Conservation (phyloP, 2,888 invertebrate species). For the Auanema sp. region DNA sequence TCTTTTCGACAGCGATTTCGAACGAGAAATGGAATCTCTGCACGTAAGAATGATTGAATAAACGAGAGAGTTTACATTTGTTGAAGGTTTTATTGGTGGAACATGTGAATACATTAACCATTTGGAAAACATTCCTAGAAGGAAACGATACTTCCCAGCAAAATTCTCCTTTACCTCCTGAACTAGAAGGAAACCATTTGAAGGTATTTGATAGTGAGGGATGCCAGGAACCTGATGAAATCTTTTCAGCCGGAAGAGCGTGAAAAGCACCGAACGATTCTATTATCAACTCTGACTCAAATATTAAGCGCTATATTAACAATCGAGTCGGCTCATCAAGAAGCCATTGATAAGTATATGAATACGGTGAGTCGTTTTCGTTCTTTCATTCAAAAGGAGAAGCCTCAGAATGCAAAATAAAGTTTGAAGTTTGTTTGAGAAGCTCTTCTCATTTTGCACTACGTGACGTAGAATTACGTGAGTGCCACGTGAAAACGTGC, state of each 20-base stretch:
- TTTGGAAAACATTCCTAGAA: conserved; percentile 48
- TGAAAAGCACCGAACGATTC: conserved; percentile 24
- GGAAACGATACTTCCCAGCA: conserved; percentile 14
- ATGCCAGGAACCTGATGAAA: background rate
- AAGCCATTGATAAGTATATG: conserved; percentile 16
- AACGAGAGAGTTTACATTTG: background rate
- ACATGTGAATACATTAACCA: conserved; percentile 47
- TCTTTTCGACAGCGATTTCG: conserved; percentile 28
- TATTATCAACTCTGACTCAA: conserved; percentile 29
- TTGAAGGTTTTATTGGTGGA: conserved; percentile 34
- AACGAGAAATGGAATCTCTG: conserved; percentile 36
- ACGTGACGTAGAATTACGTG: too few relatives aligned
- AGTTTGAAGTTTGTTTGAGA: too few relatives aligned
- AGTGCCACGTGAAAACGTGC: too few relatives aligned
- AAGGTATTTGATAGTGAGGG: background rate
- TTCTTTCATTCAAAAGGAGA: background rate
- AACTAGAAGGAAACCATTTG: conserved; percentile 14
- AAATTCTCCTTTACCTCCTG: conserved; percentile 22
- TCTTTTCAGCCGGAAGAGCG: conserved; percentile 18
- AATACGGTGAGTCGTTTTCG: conserved; percentile 12
- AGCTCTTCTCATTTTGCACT: too few relatives aligned
- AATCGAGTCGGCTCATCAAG: conserved; percentile 19
- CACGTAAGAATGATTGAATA: conserved; percentile 19
- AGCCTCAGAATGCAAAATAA: too few relatives aligned
- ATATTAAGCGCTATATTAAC: conserved; percentile 12